These are phyloP conservation scores for Adineta ricciae DNA, from an alignment of 2,888 invertebrate genomes.

Conservation along the genomic window DNA sequence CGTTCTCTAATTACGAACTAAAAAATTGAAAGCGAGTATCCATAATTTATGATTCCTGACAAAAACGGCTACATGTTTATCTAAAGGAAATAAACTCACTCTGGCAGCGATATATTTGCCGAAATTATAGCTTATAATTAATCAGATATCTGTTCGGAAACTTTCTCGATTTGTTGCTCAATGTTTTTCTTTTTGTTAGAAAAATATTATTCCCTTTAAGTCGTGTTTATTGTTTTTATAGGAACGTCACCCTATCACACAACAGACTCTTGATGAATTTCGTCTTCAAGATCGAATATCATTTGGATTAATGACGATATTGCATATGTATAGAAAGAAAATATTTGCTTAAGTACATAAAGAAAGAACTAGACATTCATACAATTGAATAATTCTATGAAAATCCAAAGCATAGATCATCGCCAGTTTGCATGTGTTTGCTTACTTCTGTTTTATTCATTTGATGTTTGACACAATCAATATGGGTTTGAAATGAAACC, in stretches of 20 bases:
- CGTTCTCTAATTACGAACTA: background rate
- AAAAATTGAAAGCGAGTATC: background rate
- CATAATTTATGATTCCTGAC: too few relatives aligned
- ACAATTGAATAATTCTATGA: too few relatives aligned
- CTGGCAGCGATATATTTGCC: background rate
- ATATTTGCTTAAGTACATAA: too few relatives aligned
- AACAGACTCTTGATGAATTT: background rate
- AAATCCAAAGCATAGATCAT: too few relatives aligned
- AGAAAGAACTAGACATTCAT: too few relatives aligned
- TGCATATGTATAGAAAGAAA: too few relatives aligned
- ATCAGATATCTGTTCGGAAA: background rate
- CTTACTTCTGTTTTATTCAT: background rate
- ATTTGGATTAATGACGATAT: too few relatives aligned
- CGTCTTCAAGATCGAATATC: too few relatives aligned
- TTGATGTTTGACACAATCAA: background rate
- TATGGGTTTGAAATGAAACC: too few relatives aligned
- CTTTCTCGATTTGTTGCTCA: too few relatives aligned
- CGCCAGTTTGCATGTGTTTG: too few relatives aligned
- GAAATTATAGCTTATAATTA: background rate
- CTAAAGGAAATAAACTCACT: background rate
- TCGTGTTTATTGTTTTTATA: background rate
- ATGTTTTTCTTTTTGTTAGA: background rate
- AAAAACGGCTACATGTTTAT: too few relatives aligned
- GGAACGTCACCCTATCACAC: background rate
- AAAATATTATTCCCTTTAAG: background rate